Evolutionary conservation across 2,888 invertebrate species (phyloP).

Genomic region (Seira ritae): DNA sequence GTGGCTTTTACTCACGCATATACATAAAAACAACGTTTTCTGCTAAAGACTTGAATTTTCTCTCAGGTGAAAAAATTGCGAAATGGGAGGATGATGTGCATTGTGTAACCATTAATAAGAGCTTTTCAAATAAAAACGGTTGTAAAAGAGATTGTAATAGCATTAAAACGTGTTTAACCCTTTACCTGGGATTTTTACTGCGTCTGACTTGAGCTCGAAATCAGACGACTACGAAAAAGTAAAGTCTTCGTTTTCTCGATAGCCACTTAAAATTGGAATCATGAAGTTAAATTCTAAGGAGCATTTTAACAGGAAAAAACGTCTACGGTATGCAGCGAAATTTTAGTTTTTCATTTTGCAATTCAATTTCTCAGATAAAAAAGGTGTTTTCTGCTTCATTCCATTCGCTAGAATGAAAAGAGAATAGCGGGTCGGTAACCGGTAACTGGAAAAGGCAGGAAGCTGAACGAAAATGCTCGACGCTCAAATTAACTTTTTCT

Average conservation of each 20-base stretch:
- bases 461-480: too few species aligned
- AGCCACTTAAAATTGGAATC: background rate
- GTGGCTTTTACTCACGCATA: background rate
- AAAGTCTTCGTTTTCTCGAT: background rate
- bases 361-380: too few species aligned
- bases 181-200: background rate
- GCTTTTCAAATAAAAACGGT: slow-evolving; percentile 6
- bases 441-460: too few species aligned
- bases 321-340: too few species aligned
- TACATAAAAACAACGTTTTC: background rate
- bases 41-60: background rate
- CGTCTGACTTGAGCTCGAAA: background rate
- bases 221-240: background rate
- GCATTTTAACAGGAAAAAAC: too few species aligned
- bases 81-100: slow-evolving; percentile 3
- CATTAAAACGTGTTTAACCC: background rate
- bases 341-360: too few species aligned
- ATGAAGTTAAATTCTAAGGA: background rate
- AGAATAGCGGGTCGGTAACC: too few species aligned
- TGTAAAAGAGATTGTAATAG: slow-evolving; percentile 8
- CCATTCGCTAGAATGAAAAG: too few species aligned
- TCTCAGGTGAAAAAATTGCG: background rate
- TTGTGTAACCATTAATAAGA: slow-evolving; percentile 7
- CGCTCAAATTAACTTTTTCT: too few species aligned
- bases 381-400: too few species aligned